Evolutionary conservation across 2,797 vertebrate genomes (phyloP).

Genomic region (Macropodus opercularis): DNA sequence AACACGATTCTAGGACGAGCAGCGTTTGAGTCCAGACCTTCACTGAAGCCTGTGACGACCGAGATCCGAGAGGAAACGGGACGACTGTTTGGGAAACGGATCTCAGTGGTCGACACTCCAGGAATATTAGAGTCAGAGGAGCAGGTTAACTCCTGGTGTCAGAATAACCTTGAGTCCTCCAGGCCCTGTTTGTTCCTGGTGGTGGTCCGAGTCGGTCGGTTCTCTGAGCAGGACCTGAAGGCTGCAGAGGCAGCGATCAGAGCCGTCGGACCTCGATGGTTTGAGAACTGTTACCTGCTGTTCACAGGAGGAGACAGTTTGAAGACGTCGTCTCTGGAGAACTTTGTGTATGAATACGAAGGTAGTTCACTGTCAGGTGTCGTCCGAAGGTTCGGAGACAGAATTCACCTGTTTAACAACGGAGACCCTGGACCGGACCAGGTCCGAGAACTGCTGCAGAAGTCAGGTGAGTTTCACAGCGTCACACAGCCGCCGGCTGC

Average conservation of each 20-base stretch:
- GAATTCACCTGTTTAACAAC: too few species aligned
- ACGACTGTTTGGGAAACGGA: neutral
- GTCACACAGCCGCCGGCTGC: too few species aligned
- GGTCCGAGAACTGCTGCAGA: too few species aligned
- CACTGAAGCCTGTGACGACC: neutral
- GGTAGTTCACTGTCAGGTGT: neutral
- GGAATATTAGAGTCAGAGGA: neutral
- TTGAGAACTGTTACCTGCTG: conserved; percentile 20
- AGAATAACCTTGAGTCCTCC: neutral
- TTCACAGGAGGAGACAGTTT: conserved; percentile 2
- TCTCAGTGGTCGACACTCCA: conserved; percentile 35
- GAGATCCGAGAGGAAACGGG: rapidly evolving
- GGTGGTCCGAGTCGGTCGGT: conserved; percentile 9
- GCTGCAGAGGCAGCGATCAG: neutral
- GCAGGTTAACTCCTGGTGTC: neutral
- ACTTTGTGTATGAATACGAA: neutral
- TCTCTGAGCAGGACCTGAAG: conserved; percentile 2
- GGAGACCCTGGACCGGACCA: too few species aligned
- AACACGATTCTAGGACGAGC: conserved; percentile 30
- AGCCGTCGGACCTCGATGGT: neutral
- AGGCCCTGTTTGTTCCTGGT: conserved; percentile 22
- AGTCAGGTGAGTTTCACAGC: too few species aligned
- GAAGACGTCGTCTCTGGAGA: neutral
- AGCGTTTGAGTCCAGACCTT: neutral
- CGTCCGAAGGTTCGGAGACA: neutral